These are phyloP conservation scores for Acrobasis consociella DNA, from an alignment of 2,888 invertebrate species.

Conservation along the genomic window DNA sequence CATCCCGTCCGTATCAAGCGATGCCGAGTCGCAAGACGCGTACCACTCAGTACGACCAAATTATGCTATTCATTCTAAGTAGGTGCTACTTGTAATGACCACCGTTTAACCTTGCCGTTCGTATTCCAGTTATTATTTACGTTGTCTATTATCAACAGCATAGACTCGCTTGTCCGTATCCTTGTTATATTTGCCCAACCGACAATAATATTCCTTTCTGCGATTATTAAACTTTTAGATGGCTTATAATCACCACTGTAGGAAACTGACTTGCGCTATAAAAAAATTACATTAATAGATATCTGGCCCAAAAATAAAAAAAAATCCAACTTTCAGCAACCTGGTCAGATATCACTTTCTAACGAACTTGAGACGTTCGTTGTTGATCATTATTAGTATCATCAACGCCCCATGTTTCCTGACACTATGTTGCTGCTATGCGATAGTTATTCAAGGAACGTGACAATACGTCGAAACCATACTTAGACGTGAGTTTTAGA, in stretches of 20 bases:
- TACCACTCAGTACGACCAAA: background rate
- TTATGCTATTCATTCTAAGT: conserved; percentile 2
- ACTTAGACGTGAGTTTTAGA: conserved; percentile 54
- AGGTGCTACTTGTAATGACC: background rate
- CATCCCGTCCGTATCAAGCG: conserved; percentile 39
- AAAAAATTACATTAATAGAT: background rate
- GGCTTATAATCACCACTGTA: too few species aligned
- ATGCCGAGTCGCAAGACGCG: conserved; percentile 2
- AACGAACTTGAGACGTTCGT: background rate
- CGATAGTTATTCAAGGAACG: conserved; percentile 58
- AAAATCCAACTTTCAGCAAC: too few species aligned
- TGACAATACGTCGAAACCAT: conserved; percentile 60
- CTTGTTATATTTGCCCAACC: conserved; percentile 42
- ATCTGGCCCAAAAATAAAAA: background rate
- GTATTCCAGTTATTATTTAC: conserved; percentile 38
- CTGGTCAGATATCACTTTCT: conserved; percentile 25
- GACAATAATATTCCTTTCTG: too few species aligned
- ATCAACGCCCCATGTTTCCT: conserved; percentile 46
- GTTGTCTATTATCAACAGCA: conserved; percentile 25
- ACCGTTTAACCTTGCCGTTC: conserved; percentile 42
- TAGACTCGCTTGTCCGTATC: conserved; percentile 18
- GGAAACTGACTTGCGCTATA: too few species aligned
- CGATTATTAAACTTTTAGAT: too few species aligned
- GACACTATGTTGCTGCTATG: conserved; percentile 35
- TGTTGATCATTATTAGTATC: conserved; percentile 34